A percentile compares a stretch with the other conserved stretches of the same genome.
These are phyloP conservation scores for Oreonectes daqikongensis DNA, from an alignment of 2,797 vertebrate species.

Conservation along the genomic window DNA sequence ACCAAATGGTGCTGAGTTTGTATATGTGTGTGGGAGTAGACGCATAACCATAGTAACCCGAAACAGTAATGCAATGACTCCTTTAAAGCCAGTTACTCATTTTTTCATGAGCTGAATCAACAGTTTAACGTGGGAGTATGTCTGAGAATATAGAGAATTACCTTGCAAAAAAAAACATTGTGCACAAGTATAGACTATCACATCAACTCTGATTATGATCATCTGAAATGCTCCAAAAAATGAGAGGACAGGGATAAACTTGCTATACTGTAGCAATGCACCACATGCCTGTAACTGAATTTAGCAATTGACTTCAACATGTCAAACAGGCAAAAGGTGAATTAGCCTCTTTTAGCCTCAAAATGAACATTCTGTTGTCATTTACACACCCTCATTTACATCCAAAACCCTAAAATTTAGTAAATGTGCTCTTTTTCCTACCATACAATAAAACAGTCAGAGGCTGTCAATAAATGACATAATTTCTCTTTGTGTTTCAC, in stretches of 20 bases:
- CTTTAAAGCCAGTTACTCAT: slow-evolving; percentile 64
- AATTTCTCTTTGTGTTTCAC: background rate
- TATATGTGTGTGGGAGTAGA: slow-evolving; percentile 44
- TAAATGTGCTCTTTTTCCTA: no score
- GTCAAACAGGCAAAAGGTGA: background rate
- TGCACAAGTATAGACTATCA: slow-evolving; percentile 12
- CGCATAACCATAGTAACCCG: slow-evolving; percentile 38
- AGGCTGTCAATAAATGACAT: background rate
- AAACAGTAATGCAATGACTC: slow-evolving; percentile 54
- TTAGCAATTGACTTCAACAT: background rate
- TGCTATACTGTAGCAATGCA: background rate
- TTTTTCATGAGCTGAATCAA: slow-evolving; percentile 63
- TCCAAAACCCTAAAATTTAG: no score
- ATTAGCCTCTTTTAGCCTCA: no score
- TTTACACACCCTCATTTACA: no score
- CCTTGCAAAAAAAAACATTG: slow-evolving; percentile 8
- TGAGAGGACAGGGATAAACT: background rate
- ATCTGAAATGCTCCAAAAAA: background rate
- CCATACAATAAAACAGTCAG: background rate
- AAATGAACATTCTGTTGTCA: background rate
- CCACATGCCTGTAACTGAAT: background rate
- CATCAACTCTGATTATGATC: background rate
- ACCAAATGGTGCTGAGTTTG: slow-evolving; percentile 39
- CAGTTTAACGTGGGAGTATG: slow-evolving; percentile 49
- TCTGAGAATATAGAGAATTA: slow-evolving; percentile 24